Evolutionary conservation across 2,888 invertebrate genomes (phyloP), one percentile per base, ranked within the genome.

Genomic region (Aspidiotus rigidus): DNA sequence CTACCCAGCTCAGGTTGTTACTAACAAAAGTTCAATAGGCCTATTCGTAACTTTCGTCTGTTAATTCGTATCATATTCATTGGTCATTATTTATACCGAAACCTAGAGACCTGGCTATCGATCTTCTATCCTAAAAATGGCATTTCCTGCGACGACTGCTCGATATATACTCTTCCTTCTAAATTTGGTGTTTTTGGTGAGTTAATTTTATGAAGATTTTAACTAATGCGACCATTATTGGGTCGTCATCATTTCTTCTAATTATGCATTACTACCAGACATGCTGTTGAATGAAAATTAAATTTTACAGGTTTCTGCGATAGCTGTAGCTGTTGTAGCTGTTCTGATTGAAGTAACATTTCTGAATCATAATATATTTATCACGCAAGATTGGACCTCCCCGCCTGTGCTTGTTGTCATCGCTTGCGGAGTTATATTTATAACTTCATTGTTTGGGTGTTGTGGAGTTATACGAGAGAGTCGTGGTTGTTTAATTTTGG

Each of bases 381-480:
- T 67, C 39, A 49, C 44, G 28, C 17, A 59, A 60, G 42, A 67
- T 15, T 49, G 56, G 40, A 44, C 17, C 11, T 67, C 69, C 7
- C 69, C 69, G 6, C 69, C 69, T n/a, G 41, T 69, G 8, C 49
- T 69, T 11, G 44, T 69, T 62, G 55, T 44, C 15, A 49, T 69
- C 28, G 56, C 56, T 40, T 62, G 69, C 11, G 57, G 9, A 11
- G 39, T 69, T 8, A 62, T 69, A 55, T 56, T 55, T 9, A 15
- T 69, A 42, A 49, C 57, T 17, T 55, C 62, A 7, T 56, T 69
- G 7, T 69, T 69, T 13, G 69, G 69, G n/a, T 69, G 69, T 16
- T 69, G 69, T 39, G 69, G 69, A 15, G 69, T 69, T n/a, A 69
- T 69, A n/a, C 55, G 55, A 39, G 69, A 69, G 42, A 69, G 56